phyloP scores from a whole-genome alignment of 2,888 invertebrate genomes.

The Epinotia bilunana region DNA sequence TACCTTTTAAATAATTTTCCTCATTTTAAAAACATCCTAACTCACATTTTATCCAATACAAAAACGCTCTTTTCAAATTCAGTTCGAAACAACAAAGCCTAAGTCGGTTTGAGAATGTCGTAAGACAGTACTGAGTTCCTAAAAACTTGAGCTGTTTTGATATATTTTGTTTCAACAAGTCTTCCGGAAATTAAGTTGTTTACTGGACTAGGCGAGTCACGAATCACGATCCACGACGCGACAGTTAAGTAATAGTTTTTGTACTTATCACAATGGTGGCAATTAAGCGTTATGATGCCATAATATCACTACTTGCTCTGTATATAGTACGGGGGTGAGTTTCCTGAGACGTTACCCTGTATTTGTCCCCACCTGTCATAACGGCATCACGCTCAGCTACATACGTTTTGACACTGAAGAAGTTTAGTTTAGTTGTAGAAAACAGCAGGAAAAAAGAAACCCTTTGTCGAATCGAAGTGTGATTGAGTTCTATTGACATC shows the following conservation, averaged over 20 bases:
- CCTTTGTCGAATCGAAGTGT: no score
- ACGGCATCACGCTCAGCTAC: no score
- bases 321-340: no score
- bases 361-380: no score
- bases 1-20: neutral
- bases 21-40: conserved; percentile 14
- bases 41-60: no score
- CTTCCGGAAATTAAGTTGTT: conserved; percentile 6
- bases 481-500: no score
- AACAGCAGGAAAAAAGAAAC: no score
- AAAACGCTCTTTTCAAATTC: neutral
- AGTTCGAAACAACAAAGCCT: neutral
- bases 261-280: neutral
- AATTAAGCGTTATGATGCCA: neutral
- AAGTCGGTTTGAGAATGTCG: neutral
- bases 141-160: neutral
- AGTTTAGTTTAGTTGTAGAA: no score
- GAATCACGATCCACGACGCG: conserved; percentile 7
- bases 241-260: conserved; percentile 8
- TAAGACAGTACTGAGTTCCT: neutral
- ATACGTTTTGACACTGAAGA: no score
- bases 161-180: neutral
- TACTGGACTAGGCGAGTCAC: conserved; percentile 15
- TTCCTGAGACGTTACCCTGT: no score
- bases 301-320: no score